These are phyloP conservation scores for Seira ritae DNA, from an alignment of 2,888 invertebrate species.

Conservation along the genomic window DNA sequence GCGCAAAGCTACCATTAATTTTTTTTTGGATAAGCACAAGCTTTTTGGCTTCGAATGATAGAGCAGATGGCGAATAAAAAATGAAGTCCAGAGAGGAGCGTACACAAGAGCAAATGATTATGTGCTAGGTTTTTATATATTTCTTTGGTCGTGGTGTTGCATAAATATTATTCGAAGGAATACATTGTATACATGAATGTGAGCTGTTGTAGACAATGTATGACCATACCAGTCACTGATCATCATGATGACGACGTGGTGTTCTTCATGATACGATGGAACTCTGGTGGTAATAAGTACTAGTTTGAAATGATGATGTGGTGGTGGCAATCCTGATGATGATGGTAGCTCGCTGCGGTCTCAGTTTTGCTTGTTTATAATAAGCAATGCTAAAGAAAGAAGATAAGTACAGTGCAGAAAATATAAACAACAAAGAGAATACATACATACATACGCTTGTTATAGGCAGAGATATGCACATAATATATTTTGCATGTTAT, in stretches of 20 bases:
- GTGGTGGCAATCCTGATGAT: too few relatives aligned
- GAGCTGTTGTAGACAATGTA: neutral
- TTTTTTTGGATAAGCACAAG: neutral
- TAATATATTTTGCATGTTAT: too few relatives aligned
- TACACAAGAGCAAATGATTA: slow-evolving; percentile 7
- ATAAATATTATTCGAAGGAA: slow-evolving; percentile 4
- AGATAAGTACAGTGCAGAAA: neutral
- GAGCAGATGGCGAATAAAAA: slow-evolving; percentile 49
- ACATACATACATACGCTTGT: neutral
- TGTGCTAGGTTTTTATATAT: neutral
- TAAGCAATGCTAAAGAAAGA: neutral
- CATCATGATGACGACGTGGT: slow-evolving; percentile 8
- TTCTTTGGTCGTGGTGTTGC: slow-evolving; percentile 17
- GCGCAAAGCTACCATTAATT: slow-evolving; percentile 11
- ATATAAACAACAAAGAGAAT: neutral
- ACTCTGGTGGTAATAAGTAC: too few relatives aligned
- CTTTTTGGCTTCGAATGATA: neutral
- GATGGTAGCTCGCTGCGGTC: neutral
- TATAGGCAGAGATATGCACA: neutral
- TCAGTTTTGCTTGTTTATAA: neutral
- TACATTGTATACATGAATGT: slow-evolving; percentile 33
- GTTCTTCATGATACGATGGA: neutral
- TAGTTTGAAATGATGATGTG: neutral
- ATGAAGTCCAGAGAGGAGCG: slow-evolving; percentile 21
- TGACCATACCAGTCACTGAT: slow-evolving; percentile 5